These are phyloP conservation scores for Cyclophora punctaria DNA, from an alignment of 2,888 invertebrate species.

Conservation along the genomic window DNA sequence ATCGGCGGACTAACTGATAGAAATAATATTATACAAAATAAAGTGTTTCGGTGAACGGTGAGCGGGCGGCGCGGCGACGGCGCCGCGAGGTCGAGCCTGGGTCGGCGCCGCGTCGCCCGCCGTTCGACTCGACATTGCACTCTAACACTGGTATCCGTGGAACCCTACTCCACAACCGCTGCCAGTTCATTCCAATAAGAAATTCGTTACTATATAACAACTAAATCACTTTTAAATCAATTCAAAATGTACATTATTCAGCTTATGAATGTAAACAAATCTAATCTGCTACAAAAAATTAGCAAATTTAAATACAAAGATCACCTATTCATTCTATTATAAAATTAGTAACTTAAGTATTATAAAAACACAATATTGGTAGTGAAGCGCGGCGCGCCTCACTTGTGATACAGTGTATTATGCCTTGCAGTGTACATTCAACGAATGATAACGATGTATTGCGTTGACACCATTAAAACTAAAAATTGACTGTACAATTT, in stretches of 20 bases:
- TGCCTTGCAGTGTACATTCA: slow-evolving; percentile 68
- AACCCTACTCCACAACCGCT: slow-evolving; percentile 50
- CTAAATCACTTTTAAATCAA: slow-evolving; percentile 75
- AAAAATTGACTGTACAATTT: slow-evolving; percentile 72
- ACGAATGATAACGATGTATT: slow-evolving; percentile 65
- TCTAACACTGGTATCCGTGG: slow-evolving; percentile 62
- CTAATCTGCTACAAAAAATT: slow-evolving; percentile 74
- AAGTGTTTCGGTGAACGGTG: slow-evolving; percentile 58
- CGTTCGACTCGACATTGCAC: slow-evolving; percentile 49
- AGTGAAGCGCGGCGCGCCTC: slow-evolving; percentile 40
- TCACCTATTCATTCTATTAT: slow-evolving; percentile 69
- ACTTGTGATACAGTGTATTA: slow-evolving; percentile 67
- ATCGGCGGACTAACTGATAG: slow-evolving; percentile 46
- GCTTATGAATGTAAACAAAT: slow-evolving; percentile 70
- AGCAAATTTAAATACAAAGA: slow-evolving; percentile 74
- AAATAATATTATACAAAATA: slow-evolving; percentile 58
- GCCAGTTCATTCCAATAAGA: slow-evolving; percentile 67
- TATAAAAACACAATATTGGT: slow-evolving; percentile 66
- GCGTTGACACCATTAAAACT: slow-evolving; percentile 71
- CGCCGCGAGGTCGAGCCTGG: too few relatives aligned
- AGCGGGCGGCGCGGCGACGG: slow-evolving; percentile 38
- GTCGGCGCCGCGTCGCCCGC: neutral
- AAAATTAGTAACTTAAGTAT: slow-evolving; percentile 72
- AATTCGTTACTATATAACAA: slow-evolving; percentile 74
- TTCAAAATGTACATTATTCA: slow-evolving; percentile 73